These are phyloP conservation scores for Lophotis ruficrista DNA, from an alignment of 2,113 vertebrate genomes.

Conservation along the genomic window DNA sequence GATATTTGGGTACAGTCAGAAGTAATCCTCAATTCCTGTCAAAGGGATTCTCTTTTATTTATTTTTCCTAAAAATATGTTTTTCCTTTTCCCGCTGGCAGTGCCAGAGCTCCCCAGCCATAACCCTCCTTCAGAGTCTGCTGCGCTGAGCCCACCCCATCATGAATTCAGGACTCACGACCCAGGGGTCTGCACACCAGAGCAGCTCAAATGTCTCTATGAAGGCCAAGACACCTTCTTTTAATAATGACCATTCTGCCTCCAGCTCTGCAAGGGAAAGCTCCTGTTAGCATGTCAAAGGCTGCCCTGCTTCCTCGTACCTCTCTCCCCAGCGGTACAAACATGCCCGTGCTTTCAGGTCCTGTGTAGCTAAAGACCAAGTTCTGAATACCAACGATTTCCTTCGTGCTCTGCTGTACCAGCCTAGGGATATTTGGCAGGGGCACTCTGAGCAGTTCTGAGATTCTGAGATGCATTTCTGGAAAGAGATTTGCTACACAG, in stretches of 20 bases:
- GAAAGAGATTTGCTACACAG: not conserved
- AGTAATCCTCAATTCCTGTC: not conserved
- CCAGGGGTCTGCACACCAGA: not conserved
- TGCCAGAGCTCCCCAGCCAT: not conserved
- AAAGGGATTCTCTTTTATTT: not conserved
- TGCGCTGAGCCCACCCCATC: not conserved
- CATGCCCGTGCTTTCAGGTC: not conserved
- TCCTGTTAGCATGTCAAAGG: not conserved
- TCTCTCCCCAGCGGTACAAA: not conserved
- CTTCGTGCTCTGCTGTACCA: not conserved
- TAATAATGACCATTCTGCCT: not conserved
- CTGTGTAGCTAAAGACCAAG: not conserved
- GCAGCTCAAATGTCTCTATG: not conserved
- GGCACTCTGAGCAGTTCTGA: not conserved
- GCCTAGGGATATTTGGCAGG: not conserved
- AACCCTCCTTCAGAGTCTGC: not conserved
- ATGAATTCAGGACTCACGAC: not conserved
- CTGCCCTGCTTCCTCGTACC: not conserved
- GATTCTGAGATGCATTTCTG: not conserved
- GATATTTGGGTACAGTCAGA: not conserved
- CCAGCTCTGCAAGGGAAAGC: not conserved
- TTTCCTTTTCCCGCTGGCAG: not conserved
- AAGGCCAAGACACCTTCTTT: not conserved
- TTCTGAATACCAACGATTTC: not conserved
- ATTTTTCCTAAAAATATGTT: not conserved